Percentiles rank a stretch among this genome's conserved stretches.
phyloP scores from a whole-genome alignment of 2,797 vertebrate species.

The Myotis daubentonii region DNA sequence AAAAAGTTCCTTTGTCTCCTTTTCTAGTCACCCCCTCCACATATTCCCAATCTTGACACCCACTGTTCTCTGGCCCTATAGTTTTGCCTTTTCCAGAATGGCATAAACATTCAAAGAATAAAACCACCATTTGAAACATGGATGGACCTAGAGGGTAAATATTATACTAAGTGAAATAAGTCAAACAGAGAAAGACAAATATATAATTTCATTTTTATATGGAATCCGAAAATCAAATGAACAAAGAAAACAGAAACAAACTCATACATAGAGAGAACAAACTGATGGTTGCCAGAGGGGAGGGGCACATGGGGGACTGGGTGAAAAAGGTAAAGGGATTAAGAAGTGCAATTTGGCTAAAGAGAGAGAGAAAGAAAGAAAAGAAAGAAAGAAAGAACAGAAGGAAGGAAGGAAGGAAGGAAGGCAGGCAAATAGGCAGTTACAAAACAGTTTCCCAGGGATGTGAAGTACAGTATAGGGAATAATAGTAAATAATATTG shows the following conservation, averaged over 20 bases:
- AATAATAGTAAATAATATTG: neutral
- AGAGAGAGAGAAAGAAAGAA: neutral
- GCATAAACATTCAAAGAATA: conserved; percentile 2
- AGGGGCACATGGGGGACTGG: neutral
- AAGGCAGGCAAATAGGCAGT: neutral
- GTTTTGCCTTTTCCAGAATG: neutral
- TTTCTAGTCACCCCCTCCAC: neutral
- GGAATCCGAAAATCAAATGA: neutral
- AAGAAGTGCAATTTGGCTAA: neutral
- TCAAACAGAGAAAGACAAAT: neutral
- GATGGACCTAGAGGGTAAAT: neutral
- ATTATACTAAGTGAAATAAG: neutral
- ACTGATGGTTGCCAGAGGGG: neutral
- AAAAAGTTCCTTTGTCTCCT: neutral
- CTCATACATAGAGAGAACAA: neutral
- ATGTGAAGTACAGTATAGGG: neutral
- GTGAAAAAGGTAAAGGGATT: neutral
- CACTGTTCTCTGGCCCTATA: neutral
- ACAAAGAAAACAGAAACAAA: neutral
- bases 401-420: no score
- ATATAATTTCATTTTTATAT: neutral
- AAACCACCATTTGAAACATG: neutral
- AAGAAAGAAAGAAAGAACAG: no score
- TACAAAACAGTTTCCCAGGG: neutral
- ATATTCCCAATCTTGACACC: neutral